A percentile compares a stretch with the other conserved stretches of the same genome.
These are phyloP conservation scores for Aphelenchoides fujianensis DNA, from an alignment of 1,140 invertebrate genomes.

Conservation along the genomic window DNA sequence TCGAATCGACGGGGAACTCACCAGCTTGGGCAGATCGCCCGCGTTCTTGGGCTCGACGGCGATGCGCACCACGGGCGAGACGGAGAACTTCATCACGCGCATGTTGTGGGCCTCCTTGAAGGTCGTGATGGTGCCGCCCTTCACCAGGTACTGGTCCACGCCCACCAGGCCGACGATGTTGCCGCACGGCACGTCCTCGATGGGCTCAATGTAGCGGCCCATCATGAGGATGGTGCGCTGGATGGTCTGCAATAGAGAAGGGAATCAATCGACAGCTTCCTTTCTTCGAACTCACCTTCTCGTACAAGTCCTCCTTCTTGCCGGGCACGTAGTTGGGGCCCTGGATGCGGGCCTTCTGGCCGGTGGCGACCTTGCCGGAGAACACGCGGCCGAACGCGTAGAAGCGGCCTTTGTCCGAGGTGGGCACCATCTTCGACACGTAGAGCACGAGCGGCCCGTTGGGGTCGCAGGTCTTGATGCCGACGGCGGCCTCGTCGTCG, in stretches of 20 bases:
- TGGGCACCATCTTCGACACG: conserved; percentile 99
- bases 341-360: conserved; percentile 94
- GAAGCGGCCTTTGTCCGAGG: conserved; percentile 97
- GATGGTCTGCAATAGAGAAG: conserved; percentile 70
- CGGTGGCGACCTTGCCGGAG: conserved; percentile 89
- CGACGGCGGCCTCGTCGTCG: conserved; percentile 86
- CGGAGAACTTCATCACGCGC: conserved; percentile 83
- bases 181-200: conserved; percentile 97
- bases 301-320: conserved; percentile 97
- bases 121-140: conserved; percentile 98
- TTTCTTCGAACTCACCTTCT: conserved; percentile 70
- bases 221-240: conserved; percentile 99
- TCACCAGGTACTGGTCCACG: conserved; percentile 98
- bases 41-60: conserved; percentile 99
- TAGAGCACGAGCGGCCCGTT: conserved; percentile 99
- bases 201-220: conserved; percentile 98
- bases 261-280: conserved; percentile 14
- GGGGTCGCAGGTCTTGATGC: conserved; percentile 82
- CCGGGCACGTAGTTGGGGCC: conserved; percentile 95
- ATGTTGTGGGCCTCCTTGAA: conserved; percentile 99
- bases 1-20: conserved; percentile 63
- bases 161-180: conserved; percentile 99
- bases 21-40: conserved; percentile 95
- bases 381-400: conserved; percentile 99
- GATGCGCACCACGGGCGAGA: conserved; percentile 96